Conservation (phyloP, 2,888 invertebrate species). For the Alsophila aescularia region DNA sequence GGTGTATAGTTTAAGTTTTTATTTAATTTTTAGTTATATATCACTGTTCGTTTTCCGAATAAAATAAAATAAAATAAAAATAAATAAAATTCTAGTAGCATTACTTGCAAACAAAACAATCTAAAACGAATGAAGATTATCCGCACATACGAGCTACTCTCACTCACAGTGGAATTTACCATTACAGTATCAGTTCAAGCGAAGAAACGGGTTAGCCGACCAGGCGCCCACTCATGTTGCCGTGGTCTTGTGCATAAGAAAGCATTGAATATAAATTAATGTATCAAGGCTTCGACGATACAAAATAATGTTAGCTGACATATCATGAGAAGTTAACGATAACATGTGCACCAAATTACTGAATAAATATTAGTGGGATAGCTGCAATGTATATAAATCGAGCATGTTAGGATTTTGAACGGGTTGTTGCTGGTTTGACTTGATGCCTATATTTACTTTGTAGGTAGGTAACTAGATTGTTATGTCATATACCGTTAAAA, state of each 20-base stretch:
- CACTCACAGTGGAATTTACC: conserved; percentile 58
- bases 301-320: conserved; percentile 1
- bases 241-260: conserved; percentile 27
- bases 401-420: too few relatives aligned
- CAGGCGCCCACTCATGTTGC: conserved; percentile 46
- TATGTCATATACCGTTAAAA: too few relatives aligned
- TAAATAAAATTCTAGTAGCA: neutral
- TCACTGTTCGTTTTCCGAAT: too few relatives aligned
- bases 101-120: conserved; percentile 1
- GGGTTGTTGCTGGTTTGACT: too few relatives aligned
- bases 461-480: too few relatives aligned
- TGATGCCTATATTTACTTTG: too few relatives aligned
- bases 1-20: too few relatives aligned
- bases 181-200: conserved; percentile 50
- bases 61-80: too few relatives aligned
- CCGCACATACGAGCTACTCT: conserved; percentile 47
- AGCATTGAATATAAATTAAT: conserved; percentile 31
- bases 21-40: too few relatives aligned
- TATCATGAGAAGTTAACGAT: neutral
- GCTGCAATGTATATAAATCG: too few relatives aligned
- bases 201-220: conserved; percentile 50
- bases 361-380: neutral
- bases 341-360: neutral
- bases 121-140: conserved; percentile 29
- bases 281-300: conserved; percentile 14